A percentile compares a stretch with the other conserved stretches of the same genome.
phyloP scores from a whole-genome alignment of 53 echinoderm and acorn worm species.

The Stichopus horrens region DNA sequence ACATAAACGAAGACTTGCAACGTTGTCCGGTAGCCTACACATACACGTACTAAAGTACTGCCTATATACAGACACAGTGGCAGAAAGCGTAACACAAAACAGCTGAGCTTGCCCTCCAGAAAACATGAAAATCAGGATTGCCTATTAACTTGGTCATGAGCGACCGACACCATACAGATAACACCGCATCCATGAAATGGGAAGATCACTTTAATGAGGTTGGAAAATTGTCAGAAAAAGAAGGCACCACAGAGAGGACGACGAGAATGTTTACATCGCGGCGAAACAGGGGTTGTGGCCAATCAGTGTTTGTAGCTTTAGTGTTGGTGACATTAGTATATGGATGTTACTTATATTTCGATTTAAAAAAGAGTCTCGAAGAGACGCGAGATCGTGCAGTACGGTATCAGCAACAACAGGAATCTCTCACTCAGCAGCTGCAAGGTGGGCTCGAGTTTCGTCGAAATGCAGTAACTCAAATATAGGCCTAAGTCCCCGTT shows the following conservation, averaged over 20 bases:
- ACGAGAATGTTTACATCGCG: slow-evolving; percentile 35
- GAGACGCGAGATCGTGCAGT: slow-evolving; percentile 67
- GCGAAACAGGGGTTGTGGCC: slow-evolving; percentile 57
- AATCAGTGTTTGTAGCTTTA: slow-evolving; percentile 55
- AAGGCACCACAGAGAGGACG: neutral
- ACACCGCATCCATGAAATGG: neutral
- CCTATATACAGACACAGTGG: no score
- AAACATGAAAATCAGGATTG: neutral
- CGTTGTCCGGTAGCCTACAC: neutral
- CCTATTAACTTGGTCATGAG: slow-evolving; percentile 1
- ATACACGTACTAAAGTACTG: neutral
- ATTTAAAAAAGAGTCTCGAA: slow-evolving; percentile 69
- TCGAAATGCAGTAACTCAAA: no score
- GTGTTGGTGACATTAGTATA: slow-evolving; percentile 51
- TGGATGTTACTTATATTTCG: slow-evolving; percentile 66
- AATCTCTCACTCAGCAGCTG: slow-evolving; percentile 85
- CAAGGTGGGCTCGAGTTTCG: slow-evolving; percentile 65
- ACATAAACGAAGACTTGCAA: neutral
- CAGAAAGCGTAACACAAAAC: neutral
- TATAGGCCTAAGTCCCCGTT: no score
- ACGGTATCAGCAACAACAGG: slow-evolving; percentile 90
- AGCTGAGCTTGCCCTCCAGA: neutral
- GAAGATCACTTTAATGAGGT: neutral
- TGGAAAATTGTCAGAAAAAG: neutral
- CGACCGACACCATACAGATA: neutral